Evolutionary conservation across 2,113 vertebrate species (phyloP), one percentile per base, ranked within the genome.

Genomic region (Plestiodon gilberti): DNA sequence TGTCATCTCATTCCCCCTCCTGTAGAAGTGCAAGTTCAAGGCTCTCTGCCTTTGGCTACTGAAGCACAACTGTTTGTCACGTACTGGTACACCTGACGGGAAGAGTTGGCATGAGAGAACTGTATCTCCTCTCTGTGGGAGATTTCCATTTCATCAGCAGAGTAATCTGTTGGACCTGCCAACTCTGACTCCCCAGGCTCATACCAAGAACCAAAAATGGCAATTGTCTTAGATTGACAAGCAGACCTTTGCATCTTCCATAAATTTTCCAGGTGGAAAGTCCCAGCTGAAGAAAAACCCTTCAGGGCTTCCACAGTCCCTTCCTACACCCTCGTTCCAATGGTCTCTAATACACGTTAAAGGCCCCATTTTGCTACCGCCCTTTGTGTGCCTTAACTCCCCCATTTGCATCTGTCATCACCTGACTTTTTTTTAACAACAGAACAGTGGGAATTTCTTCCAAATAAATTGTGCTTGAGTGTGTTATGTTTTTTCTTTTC

Each of bases 381-480:
- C 0, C 87, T 23, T 11, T 82, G 84, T 81, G 93, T 95, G 93
- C 95, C 94, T 95, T 95, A 91, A 85, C 86, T 83, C 2, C 33
- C 82, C 76, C 75, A 55, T 83, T 62, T 78, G 80, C 59, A 30
- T 89, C 82, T 88, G 1, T 0, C 35, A 55, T 81, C 84, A 79
- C 75, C 87, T 0, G 0, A 48, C 76, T 78, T 61, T 0, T 61
- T 0, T 81, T 57, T 57, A 71, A 65, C 8, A 85, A 69, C 78
- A 82, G 82, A 62, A 14, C 82, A 0, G 0, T 65, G 74, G 65
- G 55, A 80, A 65, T 33, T 3, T 4, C 52, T 78, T 87, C 65
- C 83, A 65, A 71, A 88, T 70, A 70, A 74, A 11, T 6, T 11
- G 25, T 84, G 38, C 81, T 64, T 64, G 7, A 79, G n/a, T 18